phyloP scores from a whole-genome alignment of 2,888 invertebrate species.

The Holacanthella duospinosa region DNA sequence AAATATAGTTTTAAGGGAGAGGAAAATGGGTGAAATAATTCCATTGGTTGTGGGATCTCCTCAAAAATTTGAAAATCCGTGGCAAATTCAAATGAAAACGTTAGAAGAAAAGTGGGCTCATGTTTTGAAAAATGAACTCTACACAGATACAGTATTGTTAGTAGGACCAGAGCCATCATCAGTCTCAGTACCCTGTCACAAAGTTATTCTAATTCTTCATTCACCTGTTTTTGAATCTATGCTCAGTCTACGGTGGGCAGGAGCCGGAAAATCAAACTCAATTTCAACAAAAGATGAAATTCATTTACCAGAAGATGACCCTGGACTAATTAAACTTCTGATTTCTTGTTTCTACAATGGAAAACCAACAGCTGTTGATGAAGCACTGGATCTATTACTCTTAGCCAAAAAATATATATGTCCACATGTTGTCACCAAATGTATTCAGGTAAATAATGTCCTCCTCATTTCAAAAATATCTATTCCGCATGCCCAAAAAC shows the following conservation, averaged over 20 bases:
- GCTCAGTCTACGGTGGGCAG: conserved; percentile 25
- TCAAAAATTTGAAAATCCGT: conserved; percentile 13
- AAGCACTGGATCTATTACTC: conserved; percentile 19
- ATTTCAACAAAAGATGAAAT: conserved; percentile 11
- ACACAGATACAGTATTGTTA: conserved; percentile 24
- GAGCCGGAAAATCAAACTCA: conserved; percentile 3
- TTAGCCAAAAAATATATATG: conserved; percentile 33
- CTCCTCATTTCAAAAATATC: too few relatives aligned
- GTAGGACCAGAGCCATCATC: conserved; percentile 16
- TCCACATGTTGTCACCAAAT: conserved; percentile 19
- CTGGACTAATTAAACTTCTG: conserved; percentile 23
- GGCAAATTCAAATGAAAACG: conserved; percentile 23
- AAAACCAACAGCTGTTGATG: conserved; percentile 18
- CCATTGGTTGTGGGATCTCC: conserved; percentile 9
- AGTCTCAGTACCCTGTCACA: conserved; percentile 17
- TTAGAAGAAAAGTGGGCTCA: conserved; percentile 24
- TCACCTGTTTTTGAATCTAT: conserved; percentile 34
- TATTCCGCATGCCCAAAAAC: too few relatives aligned
- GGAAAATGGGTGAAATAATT: conserved; percentile 29
- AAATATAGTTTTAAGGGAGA: too few relatives aligned
- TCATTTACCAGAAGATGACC: conserved; percentile 27
- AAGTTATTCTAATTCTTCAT: conserved; percentile 27
- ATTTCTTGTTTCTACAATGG: conserved; percentile 27
- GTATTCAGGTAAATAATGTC: too few relatives aligned
- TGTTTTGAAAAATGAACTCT: conserved; percentile 26